Evolutionary conservation across 2,797 vertebrate genomes (phyloP), one percentile per base, ranked within the genome.

Genomic region (Sebastes itinus): DNA sequence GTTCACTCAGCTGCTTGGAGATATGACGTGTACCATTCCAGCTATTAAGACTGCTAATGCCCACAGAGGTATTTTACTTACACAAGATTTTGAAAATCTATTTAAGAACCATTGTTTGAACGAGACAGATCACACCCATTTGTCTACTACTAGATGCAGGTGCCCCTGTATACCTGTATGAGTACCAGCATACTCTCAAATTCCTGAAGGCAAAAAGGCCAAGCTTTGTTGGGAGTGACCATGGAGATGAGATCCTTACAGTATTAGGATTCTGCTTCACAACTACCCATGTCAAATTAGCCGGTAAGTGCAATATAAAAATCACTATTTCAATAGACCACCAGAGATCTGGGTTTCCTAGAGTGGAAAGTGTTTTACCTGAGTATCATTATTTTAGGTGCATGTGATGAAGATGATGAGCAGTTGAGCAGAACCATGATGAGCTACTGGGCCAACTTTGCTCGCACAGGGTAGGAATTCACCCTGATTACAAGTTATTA

Each of bases 361-460:
- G 7, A 22, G 10, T 63, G 3, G 7, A 28, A 32, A 28, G 6
- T 20, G 5, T 54, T 75, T 82, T 6, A 85, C 23, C 13, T 5
- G 6, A 42, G 16, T 32, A 3, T 74, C 16, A 5, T 72, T 14
- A n/a, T 86, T 88, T 71, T 27, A 95, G 95, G 11, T 10, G 1
- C 2, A 7, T 95, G 94, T 56, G 42, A 87, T 2, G 87, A 96
- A 74, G 94, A 96, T 20, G 96, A 97, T 16, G 59, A 88, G 72
- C 67, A 88, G 32, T 75, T 97, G 0, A 95, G 92, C 90, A 92
- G 64, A 92, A 92, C 72, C 28, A 3, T 96, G 76, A 97, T 97
- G 96, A 93, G 80, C 72, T 96, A 96, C 84, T 97, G 96, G 96
- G 95, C 90, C 27, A 97, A 97, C 92, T 97, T 97, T 92, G 96